A percentile compares a stretch with the other conserved stretches of the same genome.
These are phyloP conservation scores for Moxostoma hubbsi DNA, from an alignment of 2,797 vertebrate genomes.

Conservation along the genomic window DNA sequence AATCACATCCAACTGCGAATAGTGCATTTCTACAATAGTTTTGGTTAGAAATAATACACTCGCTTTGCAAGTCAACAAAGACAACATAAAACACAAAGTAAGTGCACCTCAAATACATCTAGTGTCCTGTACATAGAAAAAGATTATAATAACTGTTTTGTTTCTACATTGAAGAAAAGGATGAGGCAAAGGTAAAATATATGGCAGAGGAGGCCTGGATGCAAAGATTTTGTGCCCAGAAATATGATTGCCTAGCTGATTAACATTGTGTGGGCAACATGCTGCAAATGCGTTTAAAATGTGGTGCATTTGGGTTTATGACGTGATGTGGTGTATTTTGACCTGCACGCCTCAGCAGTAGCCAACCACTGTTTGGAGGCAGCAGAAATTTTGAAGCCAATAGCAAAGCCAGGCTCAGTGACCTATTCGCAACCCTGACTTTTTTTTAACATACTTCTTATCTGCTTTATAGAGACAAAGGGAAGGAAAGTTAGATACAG, in stretches of 20 bases:
- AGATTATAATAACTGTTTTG: too few species aligned
- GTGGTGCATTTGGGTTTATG: background rate
- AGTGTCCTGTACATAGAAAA: too few species aligned
- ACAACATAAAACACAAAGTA: too few species aligned
- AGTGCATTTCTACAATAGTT: too few species aligned
- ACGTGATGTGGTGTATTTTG: slow-evolving; percentile 43
- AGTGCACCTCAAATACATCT: too few species aligned
- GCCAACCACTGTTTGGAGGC: slow-evolving; percentile 58
- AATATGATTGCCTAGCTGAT: too few species aligned
- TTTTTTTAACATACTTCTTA: slow-evolving; percentile 51
- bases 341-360: slow-evolving; percentile 44
- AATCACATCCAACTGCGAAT: too few species aligned
- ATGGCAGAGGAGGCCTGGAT: background rate
- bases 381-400: slow-evolving; percentile 58
- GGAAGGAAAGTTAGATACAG: slow-evolving; percentile 28
- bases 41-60: too few species aligned
- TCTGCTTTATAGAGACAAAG: slow-evolving; percentile 41
- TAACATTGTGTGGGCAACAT: background rate
- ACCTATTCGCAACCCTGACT: slow-evolving; percentile 34
- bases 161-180: too few species aligned
- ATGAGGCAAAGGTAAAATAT: background rate
- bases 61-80: too few species aligned
- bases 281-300: background rate
- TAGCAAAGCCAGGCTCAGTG: slow-evolving; percentile 42
- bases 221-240: background rate